Evolutionary conservation across 2,888 invertebrate species (phyloP).

Genomic region (Tiliacea aurago): DNA sequence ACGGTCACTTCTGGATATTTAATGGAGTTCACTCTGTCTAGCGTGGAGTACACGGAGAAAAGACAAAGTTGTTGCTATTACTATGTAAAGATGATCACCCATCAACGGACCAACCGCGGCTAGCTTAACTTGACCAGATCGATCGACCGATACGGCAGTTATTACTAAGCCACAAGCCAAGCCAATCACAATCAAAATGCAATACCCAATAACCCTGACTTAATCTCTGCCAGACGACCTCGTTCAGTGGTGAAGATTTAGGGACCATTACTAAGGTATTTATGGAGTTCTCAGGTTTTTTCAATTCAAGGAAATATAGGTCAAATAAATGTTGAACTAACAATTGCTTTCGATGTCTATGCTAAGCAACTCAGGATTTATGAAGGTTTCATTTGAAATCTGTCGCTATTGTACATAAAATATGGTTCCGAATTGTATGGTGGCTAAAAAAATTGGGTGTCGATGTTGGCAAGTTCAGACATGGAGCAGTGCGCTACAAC

Average conservation of each 20-base stretch:
- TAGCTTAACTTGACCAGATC: too few relatives aligned
- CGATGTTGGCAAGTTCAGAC: slow-evolving; percentile 1
- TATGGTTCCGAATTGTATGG: slow-evolving; percentile 23
- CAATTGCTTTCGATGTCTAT: slow-evolving; percentile 6
- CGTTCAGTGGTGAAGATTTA: slow-evolving; percentile 20
- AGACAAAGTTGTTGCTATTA: not conserved
- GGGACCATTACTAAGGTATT: slow-evolving; percentile 5
- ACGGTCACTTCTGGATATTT: not conserved
- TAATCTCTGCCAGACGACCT: slow-evolving; percentile 19
- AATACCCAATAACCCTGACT: slow-evolving; percentile 15
- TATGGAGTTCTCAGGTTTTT: slow-evolving; percentile 17
- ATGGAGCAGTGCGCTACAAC: slow-evolving; percentile 16
- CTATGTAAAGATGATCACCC: not conserved
- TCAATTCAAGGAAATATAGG: slow-evolving; percentile 24
- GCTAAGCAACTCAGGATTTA: slow-evolving; percentile 17
- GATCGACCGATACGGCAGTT: too few relatives aligned
- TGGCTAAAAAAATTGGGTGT: slow-evolving; percentile 8
- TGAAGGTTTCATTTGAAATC: slow-evolving; percentile 25
- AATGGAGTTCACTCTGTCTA: not conserved
- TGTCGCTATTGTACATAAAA: slow-evolving; percentile 7
- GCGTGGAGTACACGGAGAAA: not conserved
- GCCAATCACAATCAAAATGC: not conserved
- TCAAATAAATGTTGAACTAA: slow-evolving; percentile 22
- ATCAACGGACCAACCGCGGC: too few relatives aligned
- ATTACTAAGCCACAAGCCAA: too few relatives aligned